Base-by-base conservation (phyloP, 2,797 vertebrate genomes). In the Botia kubotai region DNA sequence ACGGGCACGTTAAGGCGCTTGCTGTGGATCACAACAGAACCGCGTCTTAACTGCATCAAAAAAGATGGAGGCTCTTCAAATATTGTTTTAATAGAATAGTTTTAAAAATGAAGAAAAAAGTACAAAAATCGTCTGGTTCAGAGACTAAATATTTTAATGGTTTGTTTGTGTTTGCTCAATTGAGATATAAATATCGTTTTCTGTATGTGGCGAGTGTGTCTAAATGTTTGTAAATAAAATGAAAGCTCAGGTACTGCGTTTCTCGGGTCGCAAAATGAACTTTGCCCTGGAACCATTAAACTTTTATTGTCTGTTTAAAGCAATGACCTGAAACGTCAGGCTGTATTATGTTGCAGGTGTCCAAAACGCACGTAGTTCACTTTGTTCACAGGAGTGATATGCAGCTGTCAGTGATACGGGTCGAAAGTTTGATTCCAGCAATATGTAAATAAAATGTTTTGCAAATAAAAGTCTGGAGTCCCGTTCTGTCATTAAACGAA, bases 141-240 rank as follows among this genome's bases (percentile, higher is more conserved):
- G 86, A 91, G 86, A 53, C 87, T 83, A 90, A 91, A 89, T 86
- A 88, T 93, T 92, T 91, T 90, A 91, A 88, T 86, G 90, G 91
- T 93, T 94, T 91, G 92, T 86, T 88, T 87, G 83, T 88, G 84
- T 88, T 84, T 87, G 89, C 91, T 87, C 91, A 90, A 89, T 88
- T 88, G 92, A 94, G 90, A 92, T 93, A 95, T 94, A 94, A 92
- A 94, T 93, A 92, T 93, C 83, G 1, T 87, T 88, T 88, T 91
- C 86, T 91, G 83, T 91, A 90, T 92, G 90, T 90, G 87, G 88
- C 87, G 82, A 82, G 87, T 91, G 87, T 91, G 90, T 90, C 78
- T 23, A 66, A 80, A 89, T 93, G 89, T 89, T 89, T 93, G 90
- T 93, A 90, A 90, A 92, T 92, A 89, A 90, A 91, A 75, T 83